phyloP scores from a whole-genome alignment of 2,797 vertebrate species.

The Menidia menidia region DNA sequence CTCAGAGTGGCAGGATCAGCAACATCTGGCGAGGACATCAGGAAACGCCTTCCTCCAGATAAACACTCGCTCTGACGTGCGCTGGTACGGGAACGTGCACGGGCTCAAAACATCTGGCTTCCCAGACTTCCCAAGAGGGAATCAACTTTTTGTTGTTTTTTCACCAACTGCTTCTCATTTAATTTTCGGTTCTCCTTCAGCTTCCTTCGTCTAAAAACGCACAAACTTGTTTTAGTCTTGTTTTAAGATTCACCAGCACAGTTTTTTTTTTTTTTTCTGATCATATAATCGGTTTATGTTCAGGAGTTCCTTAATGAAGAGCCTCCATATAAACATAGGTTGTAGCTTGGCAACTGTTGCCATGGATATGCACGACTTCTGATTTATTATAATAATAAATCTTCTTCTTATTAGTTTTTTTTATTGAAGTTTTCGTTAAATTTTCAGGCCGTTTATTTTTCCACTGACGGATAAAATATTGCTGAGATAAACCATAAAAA shows the following conservation, averaged over 20 bases:
- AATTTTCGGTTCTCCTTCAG: slow-evolving; percentile 25
- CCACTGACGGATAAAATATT: too few relatives aligned
- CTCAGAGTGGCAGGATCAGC: slow-evolving; percentile 72
- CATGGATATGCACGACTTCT: too few relatives aligned
- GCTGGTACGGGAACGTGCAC: slow-evolving; percentile 57
- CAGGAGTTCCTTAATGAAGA: too few relatives aligned
- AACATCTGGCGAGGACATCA: slow-evolving; percentile 85
- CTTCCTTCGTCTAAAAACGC: slow-evolving; percentile 39
- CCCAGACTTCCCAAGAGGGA: slow-evolving; percentile 75
- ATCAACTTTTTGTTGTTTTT: slow-evolving; percentile 74
- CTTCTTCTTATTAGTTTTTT: too few relatives aligned
- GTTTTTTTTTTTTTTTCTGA: neutral
- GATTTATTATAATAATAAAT: too few relatives aligned
- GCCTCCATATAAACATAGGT: too few relatives aligned
- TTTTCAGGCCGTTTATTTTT: too few relatives aligned
- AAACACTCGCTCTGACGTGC: slow-evolving; percentile 28
- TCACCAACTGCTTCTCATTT: slow-evolving; percentile 57
- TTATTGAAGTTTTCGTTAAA: too few relatives aligned
- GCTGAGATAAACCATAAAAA: too few relatives aligned
- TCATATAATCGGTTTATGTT: too few relatives aligned
- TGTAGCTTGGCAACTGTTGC: too few relatives aligned
- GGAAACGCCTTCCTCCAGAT: slow-evolving; percentile 64
- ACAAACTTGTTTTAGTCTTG: slow-evolving; percentile 13
- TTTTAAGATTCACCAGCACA: slow-evolving; percentile 3
- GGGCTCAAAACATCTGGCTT: slow-evolving; percentile 82